Conservation (phyloP, 1,140 invertebrate species). For the Harlomillsia oculata region DNA sequence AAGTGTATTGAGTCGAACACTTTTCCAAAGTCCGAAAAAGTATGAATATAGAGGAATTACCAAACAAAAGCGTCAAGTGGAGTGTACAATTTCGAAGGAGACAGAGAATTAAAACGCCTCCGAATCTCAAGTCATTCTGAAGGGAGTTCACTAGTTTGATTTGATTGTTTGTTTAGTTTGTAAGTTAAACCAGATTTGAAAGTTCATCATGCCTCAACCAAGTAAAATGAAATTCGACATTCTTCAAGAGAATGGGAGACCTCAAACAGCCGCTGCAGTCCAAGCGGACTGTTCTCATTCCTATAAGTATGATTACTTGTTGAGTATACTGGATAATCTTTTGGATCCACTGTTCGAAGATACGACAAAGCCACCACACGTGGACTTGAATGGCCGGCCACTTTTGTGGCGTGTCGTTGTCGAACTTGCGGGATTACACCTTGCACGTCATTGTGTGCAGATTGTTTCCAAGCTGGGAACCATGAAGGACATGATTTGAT, state of each 20-base stretch:
- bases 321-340: constrained; percentile 41
- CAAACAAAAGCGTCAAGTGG: too few relatives aligned
- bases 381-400: constrained; percentile 92
- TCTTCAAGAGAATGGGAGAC: constrained; percentile 4
- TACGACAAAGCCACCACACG: constrained; percentile 95
- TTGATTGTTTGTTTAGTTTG: too few relatives aligned
- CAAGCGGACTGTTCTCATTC: constrained; percentile 38
- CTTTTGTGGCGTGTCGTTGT: constrained; percentile 94
- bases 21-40: too few relatives aligned
- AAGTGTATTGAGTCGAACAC: too few relatives aligned
- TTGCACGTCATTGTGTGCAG: constrained; percentile 96
- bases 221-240: constrained; percentile 17
- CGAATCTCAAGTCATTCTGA: too few relatives aligned
- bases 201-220: too few relatives aligned
- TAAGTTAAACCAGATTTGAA: too few relatives aligned
- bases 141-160: too few relatives aligned
- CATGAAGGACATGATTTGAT: constrained; percentile 96
- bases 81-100: too few relatives aligned
- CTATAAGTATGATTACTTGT: constrained; percentile 36
- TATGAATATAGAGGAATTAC: too few relatives aligned
- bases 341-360: constrained; percentile 60
- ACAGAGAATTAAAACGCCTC: too few relatives aligned
- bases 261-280: constrained; percentile 2
- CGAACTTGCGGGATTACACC: constrained; percentile 94
- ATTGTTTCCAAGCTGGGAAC: constrained; percentile 93